Evolutionary conservation across 2,797 vertebrate genomes (phyloP).

Genomic region (Cryptoblepharus egeriae): DNA sequence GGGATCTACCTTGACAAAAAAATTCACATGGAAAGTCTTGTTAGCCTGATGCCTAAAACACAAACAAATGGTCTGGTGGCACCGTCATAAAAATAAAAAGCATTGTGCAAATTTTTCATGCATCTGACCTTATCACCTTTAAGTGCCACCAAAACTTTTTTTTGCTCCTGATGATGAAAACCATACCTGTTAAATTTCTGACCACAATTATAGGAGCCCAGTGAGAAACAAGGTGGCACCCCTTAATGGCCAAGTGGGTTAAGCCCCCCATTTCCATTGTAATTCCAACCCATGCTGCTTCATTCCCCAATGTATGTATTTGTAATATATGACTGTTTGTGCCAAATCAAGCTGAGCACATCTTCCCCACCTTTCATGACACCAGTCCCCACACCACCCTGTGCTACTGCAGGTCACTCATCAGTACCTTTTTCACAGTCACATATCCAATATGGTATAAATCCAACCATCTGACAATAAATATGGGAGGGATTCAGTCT

Average conservation of each 20-base stretch:
- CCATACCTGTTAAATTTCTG: neutral
- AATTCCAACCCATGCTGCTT: neutral
- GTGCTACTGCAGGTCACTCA: neutral
- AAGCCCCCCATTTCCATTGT: neutral
- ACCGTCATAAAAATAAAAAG: neutral
- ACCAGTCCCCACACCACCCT: neutral
- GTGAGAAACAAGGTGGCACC: neutral
- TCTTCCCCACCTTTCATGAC: neutral
- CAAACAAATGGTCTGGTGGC: neutral
- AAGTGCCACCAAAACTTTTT: neutral
- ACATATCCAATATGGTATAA: slow-evolving; percentile 65
- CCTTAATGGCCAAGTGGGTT: neutral
- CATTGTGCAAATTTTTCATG: neutral
- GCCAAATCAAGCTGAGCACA: slow-evolving; percentile 34
- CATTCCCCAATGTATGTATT: neutral
- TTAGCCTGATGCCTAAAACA: neutral
- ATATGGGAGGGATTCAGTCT: slow-evolving; percentile 65
- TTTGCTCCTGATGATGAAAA: neutral
- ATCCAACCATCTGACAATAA: slow-evolving; percentile 71
- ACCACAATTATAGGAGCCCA: neutral
- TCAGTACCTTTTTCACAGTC: neutral
- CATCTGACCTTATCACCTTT: too few relatives aligned
- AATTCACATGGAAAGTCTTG: neutral
- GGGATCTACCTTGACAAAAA: too few relatives aligned
- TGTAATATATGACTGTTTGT: slow-evolving; percentile 37